phyloP scores from a whole-genome alignment of 2,797 vertebrate genomes.

The Oophaga sylvatica region DNA sequence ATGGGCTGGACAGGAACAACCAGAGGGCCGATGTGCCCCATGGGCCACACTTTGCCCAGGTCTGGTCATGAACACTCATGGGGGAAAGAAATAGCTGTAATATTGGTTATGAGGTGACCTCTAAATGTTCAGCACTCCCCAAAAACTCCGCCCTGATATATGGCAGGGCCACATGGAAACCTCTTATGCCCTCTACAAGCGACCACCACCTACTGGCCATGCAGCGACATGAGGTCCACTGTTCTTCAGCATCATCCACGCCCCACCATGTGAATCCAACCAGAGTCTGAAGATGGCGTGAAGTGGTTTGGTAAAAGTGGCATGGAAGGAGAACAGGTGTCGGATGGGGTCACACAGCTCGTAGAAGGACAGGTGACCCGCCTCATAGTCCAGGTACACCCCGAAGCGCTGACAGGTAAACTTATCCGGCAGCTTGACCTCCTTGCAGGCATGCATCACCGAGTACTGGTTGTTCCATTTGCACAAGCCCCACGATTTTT shows the following conservation, averaged over 20 bases:
- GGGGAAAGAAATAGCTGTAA: too few relatives aligned
- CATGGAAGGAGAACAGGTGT: constrained; percentile 20
- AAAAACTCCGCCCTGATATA: too few relatives aligned
- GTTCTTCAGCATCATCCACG: neutral
- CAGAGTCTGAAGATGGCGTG: constrained; percentile 1
- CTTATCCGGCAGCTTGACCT: neutral
- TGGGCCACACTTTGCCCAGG: too few relatives aligned
- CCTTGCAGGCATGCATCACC: neutral
- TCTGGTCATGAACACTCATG: too few relatives aligned
- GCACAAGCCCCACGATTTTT: neutral
- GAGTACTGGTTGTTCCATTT: constrained; percentile 1
- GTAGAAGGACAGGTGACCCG: constrained; percentile 17
- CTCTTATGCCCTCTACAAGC: too few relatives aligned
- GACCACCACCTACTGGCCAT: neutral
- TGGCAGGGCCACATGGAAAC: too few relatives aligned
- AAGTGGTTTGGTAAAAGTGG: constrained; percentile 27
- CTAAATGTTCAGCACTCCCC: too few relatives aligned
- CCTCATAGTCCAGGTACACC: constrained; percentile 32
- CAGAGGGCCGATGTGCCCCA: too few relatives aligned
- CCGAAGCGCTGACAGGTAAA: neutral
- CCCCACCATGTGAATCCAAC: neutral
- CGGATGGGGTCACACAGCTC: neutral
- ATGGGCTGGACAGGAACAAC: too few relatives aligned
- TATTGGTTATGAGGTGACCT: too few relatives aligned
- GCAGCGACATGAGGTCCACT: neutral